Conservation (phyloP, 1,140 invertebrate species). For the Gryon sp. region DNA sequence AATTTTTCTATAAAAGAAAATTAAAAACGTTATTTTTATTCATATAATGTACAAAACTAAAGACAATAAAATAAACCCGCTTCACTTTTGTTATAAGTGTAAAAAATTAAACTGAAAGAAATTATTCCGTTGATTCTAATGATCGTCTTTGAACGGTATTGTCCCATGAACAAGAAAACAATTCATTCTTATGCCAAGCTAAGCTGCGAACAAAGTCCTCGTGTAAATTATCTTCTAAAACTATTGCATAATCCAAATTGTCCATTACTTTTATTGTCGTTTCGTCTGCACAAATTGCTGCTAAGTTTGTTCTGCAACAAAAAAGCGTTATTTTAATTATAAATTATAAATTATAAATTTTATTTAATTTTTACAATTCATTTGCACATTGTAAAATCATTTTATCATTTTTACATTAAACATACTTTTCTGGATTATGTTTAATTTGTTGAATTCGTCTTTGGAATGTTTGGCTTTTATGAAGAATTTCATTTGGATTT, state of each 20-base stretch:
- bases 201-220: constrained; percentile 73
- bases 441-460: constrained; percentile 68
- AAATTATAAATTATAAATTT: no score
- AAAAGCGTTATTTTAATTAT: no score
- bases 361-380: no score
- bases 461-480: constrained; percentile 47
- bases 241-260: constrained; percentile 39
- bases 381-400: neutral
- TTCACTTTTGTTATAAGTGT: neutral
- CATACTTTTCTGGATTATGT: constrained; percentile 71
- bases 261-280: constrained; percentile 70
- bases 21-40: constrained; percentile 14
- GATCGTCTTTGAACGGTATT: constrained; percentile 68
- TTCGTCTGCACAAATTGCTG: constrained; percentile 71
- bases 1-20: constrained; percentile 12
- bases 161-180: constrained; percentile 77
- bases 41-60: constrained; percentile 36
- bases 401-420: neutral
- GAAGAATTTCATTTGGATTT: constrained; percentile 44
- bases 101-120: neutral
- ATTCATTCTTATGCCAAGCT: constrained; percentile 70
- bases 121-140: constrained; percentile 9
- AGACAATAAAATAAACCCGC: constrained; percentile 20
- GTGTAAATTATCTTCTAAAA: constrained; percentile 69
- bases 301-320: constrained; percentile 58